Base-by-base conservation (phyloP, 2,797 vertebrate species). In the Poecilia velifera region DNA sequence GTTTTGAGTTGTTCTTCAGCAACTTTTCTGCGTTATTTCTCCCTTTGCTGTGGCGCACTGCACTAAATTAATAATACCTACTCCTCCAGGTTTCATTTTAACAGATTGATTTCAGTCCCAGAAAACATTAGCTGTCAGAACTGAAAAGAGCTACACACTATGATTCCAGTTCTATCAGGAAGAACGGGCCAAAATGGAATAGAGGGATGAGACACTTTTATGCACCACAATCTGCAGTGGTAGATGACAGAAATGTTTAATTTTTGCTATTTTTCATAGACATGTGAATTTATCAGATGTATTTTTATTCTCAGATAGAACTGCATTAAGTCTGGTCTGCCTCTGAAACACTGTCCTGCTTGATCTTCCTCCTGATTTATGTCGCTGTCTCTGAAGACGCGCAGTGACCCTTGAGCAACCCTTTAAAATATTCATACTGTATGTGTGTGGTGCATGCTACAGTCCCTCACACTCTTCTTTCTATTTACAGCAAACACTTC, bases 371-470 rank as follows among this genome's bases (percentile, higher is more conserved):
- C 72, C 70, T 88, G 89, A 88, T 89, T 91, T 84, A 90, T 86
- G 82, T 72, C 78, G 79, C 84, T 87, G 86, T 72, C 78, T 80
- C 84, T 88, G 86, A 89, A 86, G 88, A 88, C 72, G 49, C 78
- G 64, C 87, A 78, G 70, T 86, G 86, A 90, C 86, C 87, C 83
- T 78, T 82, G 75, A 89, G 59, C 78, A 45, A 74, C 70, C 71
- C 86, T 81, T 88, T 93, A 82, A 89, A 92, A 91, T 87, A 91
- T 89, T 93, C 86, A 90, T 91, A 88, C 51, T n/a, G 36, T 28
- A 49, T 91, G 79, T 82, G 46, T 36, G 79, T 70, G 6, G 16
- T 34, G 34, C 31, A 9, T 64, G 6, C 9, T 20, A 3, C 31
- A 36, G 31, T 16, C 16, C 59, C 6, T 64, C 14, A 64, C 31